Evolutionary conservation across 2,888 invertebrate species (phyloP), one percentile per base, ranked within the genome.

Genomic region (Harpalus rubripes): DNA sequence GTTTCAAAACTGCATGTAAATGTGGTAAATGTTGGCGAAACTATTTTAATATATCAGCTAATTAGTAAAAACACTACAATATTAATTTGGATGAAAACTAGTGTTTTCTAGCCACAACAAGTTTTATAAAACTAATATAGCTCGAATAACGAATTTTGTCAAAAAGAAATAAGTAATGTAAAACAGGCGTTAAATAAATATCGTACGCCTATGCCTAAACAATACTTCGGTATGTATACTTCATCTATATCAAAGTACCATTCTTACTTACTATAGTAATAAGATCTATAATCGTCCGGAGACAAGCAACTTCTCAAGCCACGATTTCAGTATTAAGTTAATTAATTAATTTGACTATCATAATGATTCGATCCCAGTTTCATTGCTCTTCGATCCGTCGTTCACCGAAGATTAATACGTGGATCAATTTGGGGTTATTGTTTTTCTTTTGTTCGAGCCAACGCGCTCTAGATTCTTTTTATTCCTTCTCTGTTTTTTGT

Each of bases 271-370:
- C 61, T 15, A 12, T 7, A 18, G n/a, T 74, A 32, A 58, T 72
- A 61, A 59, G 74, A 72, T 59, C 59, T 41, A 83, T 63, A 58
- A 59, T 61, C 41, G 32, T 15, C 15, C 16, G 39, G 41, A 39
- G 32, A 41, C 39, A 39, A 65, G 32, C 32, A 8, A n/a, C 26
- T 10, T 39, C 26, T 32, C 78, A 22, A 81, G 65, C 56, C 81
- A 83, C 83, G 83, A 83, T 83, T 83, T 76, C 56, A 76, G 56
- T 83, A 83, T 86, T 86, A 86, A 86, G 87, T 88, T 87, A 88
- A 89, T 88, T 88, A 88, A 88, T 88, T 88, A 88, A 88, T 88
- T 87, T 88, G 87, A 88, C 87, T 88, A 84, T 78, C 58, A 65
- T 84, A 84, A 84, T 86, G 88, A 88, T 88, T 87, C 88, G 88